Percentiles rank a stretch among this genome's conserved stretches.
Evolutionary conservation across 2,113 vertebrate species (phyloP).

Genomic region (Mobula birostris): DNA sequence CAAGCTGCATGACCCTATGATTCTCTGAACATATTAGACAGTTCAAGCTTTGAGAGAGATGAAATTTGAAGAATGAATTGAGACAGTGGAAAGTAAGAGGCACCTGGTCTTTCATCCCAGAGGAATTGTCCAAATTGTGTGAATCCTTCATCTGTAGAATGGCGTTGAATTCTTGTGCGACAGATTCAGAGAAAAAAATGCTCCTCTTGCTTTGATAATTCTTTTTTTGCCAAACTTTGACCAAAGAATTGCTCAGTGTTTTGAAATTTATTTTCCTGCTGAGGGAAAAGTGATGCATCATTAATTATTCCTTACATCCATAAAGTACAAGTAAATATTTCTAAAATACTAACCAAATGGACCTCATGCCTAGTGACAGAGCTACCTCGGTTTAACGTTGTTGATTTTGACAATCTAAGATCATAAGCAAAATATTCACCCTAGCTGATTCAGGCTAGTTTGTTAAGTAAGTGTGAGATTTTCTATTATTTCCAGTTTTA

Average conservation of each 20-base stretch:
- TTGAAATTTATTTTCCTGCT: not conserved
- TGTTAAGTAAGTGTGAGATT: too few relatives aligned
- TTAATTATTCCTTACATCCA: not conserved
- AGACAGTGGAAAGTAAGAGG: not conserved
- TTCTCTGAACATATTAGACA: not conserved
- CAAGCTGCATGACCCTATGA: not conserved
- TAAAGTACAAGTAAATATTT: not conserved
- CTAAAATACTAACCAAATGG: not conserved
- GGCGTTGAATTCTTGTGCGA: not conserved
- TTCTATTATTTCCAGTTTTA: too few relatives aligned
- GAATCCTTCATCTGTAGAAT: slow-evolving; percentile 62
- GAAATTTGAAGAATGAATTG: too few relatives aligned
- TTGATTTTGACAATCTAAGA: not conserved
- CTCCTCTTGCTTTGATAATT: not conserved
- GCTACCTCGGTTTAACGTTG: not conserved
- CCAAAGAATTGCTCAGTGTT: not conserved
- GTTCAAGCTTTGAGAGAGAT: not conserved
- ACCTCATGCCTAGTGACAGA: not conserved
- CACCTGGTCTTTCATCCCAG: slow-evolving; percentile 83
- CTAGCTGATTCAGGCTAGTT: too few relatives aligned
- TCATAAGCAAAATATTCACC: too few relatives aligned
- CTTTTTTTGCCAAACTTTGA: not conserved
- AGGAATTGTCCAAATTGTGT: slow-evolving; percentile 81
- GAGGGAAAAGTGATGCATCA: not conserved
- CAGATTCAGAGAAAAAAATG: not conserved